Base-by-base conservation (phyloP, 2,113 vertebrate genomes). In the Triplophysa dalaica region DNA sequence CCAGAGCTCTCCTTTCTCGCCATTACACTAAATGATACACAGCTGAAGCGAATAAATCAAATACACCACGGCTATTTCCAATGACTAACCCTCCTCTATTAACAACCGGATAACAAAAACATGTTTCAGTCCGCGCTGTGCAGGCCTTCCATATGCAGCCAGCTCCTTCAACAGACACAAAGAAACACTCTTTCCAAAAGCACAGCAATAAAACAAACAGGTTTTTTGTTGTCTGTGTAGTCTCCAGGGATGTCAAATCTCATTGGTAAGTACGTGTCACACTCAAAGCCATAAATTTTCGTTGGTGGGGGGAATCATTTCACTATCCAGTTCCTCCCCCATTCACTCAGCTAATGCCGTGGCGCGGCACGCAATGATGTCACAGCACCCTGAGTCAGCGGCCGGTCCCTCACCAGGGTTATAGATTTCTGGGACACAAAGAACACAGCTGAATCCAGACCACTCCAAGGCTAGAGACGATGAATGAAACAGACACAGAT, bases 1-100 rank as follows among this genome's bases (percentile, higher is more conserved):
- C 91, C 89, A 89, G 86, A 86, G 84, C 82, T 78, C 19, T 73
- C 81, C 76, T 90, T 89, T 88, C 90, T 89, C 24, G 67, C 85
- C 81, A 83, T 87, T 89, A 78, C 82, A 82, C 68, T 61, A 85
- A 84, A 82, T 65, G 67, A 67, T 73, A 83, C 81, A 82, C 77
- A 83, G 82, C 81, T 83, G 81, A 81, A 74, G 81, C 74, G 78
- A 82, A 82, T 81, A 82, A 77, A 81, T 79, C 67, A 84, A 82
- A 85, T 78, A 77, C 83, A 81, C 79, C 75, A 82, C 81, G 58
- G 72, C 65, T 70, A 19, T 76, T 74, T 56, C 61, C 72, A 75
- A 67, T 69, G 52, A 52, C 65, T 50, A 75, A 54, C 38, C 73
- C 56, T 75, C 62, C 72, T 75, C 45, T 14, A 58, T 67, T 72